Percentiles rank a stretch among this genome's conserved stretches.
Evolutionary conservation across 2,888 invertebrate genomes (phyloP).

Genomic region (Nemoura dubitans): DNA sequence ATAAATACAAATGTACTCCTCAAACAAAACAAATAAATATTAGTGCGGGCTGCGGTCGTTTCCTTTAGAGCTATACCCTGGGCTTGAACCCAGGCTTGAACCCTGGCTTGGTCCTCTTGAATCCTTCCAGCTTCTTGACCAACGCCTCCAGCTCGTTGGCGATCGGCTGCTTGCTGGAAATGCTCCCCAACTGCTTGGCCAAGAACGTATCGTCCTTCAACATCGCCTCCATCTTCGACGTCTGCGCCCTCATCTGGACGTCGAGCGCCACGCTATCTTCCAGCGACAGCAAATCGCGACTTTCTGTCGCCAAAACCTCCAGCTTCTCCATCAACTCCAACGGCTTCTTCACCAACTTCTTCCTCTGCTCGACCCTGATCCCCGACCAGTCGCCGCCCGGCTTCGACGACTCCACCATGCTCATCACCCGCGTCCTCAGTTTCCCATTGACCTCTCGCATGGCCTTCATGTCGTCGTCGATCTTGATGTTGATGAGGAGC

Average conservation of each 20-base stretch:
- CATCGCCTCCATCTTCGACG: not conserved
- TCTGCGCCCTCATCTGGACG: not conserved
- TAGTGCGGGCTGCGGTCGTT: no score
- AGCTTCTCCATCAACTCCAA: not conserved
- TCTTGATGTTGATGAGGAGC: not conserved
- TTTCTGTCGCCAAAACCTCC: not conserved
- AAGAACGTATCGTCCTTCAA: not conserved
- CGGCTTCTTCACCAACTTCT: not conserved
- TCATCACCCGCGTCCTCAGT: not conserved
- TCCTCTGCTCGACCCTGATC: not conserved
- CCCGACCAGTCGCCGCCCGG: not conserved
- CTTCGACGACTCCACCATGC: not conserved
- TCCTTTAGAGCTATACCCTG: no score
- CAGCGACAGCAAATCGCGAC: not conserved
- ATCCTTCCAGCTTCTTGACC: not conserved
- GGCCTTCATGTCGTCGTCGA: not conserved
- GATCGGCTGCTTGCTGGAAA: not conserved
- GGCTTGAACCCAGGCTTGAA: no score
- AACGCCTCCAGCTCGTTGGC: not conserved
- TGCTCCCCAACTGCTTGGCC: not conserved
- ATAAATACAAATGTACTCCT: no score
- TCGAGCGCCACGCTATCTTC: not conserved
- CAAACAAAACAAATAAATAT: no score
- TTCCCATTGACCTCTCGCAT: not conserved
- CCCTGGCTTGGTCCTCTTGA: not conserved